Base-by-base conservation (phyloP, 2,888 invertebrate species). In the Apotomis betuletana region DNA sequence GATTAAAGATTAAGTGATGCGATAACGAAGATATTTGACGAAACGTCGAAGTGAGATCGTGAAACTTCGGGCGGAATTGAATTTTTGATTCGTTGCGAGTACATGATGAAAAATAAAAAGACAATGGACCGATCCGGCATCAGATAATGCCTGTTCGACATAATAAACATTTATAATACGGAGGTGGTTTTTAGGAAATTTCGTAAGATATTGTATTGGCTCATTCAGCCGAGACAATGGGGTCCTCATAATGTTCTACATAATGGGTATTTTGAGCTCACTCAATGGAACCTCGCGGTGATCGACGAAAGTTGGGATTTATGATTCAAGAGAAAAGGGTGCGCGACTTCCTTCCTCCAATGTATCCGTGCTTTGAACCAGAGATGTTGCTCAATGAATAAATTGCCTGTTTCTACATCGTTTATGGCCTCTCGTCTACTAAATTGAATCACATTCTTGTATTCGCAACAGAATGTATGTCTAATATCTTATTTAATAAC, bases 201-300 rank as follows among this genome's bases (percentile, higher is more conserved):
- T 91, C 90, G 90, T 90, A 92, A 92, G 91, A 91, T 91, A 91
- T 91, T 92, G 90, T 90, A 86, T 85, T 83, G 86, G 89, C 80
- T 87, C 90, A 89, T 90, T 92, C 89, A 90, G 83, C 84, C 90
- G 87, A 91, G 83, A 92, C 92, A 92, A 92, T 92, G 90, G 90
- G 86, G 84, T 83, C 84, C 85, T 86, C 87, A 88, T 91, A 89
- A 90, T 88, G 89, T 88, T 86, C 89, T 79, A 87, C 85, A 88
- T 91, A 91, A 91, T 91, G 90, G 88, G 83, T 88, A n/a, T 90
- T 90, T 88, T 86, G 90, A 87, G 87, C 87, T 85, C 91, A 87
- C 81, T 86, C 85, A 89, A 85, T 88, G 91, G 91, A 91, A 91
- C 92, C 86, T 81, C 78, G 76, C 80, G 83, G 83, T 85, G 87